Percentiles rank a stretch among this genome's conserved stretches.
phyloP scores from a whole-genome alignment of 2,888 invertebrate genomes.

The Acleris laterana region DNA sequence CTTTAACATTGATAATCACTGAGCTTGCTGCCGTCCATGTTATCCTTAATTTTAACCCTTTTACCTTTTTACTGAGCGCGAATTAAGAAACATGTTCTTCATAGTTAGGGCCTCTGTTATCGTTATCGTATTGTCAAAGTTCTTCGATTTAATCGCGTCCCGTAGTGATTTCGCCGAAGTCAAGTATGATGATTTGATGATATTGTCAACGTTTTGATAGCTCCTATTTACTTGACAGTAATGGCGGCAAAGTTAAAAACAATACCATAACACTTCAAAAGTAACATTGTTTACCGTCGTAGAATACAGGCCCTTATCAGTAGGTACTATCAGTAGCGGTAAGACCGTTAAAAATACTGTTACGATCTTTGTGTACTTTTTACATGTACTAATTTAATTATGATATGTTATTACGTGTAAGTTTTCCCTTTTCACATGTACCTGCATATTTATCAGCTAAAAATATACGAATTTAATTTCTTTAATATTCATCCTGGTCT shows the following conservation, averaged over 20 bases:
- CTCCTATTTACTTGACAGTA: too few species aligned
- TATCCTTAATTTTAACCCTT: slow-evolving; percentile 26
- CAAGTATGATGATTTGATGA: too few species aligned
- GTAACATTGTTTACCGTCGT: too few species aligned
- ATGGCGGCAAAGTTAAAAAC: too few species aligned
- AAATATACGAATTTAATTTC: not conserved
- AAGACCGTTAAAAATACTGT: slow-evolving; percentile 12
- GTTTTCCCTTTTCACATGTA: slow-evolving; percentile 21
- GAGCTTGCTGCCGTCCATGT: slow-evolving; percentile 77
- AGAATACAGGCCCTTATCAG: too few species aligned
- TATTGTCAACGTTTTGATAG: too few species aligned
- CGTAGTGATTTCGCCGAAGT: too few species aligned
- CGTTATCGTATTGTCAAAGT: too few species aligned
- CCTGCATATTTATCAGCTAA: slow-evolving; percentile 19
- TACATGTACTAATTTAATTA: slow-evolving; percentile 11
- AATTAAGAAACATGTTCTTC: not conserved
- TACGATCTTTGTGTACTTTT: slow-evolving; percentile 9
- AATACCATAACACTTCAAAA: too few species aligned
- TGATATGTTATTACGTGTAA: not conserved
- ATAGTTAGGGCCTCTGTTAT: too few species aligned
- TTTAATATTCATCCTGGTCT: too few species aligned
- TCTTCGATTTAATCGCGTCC: too few species aligned
- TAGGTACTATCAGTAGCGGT: not conserved
- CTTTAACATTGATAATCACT: slow-evolving; percentile 48
- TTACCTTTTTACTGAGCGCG: slow-evolving; percentile 4